Percentiles rank a stretch among this genome's conserved stretches.
phyloP scores from a whole-genome alignment of 2,888 invertebrate species.

The Falcaria lacertinaria region DNA sequence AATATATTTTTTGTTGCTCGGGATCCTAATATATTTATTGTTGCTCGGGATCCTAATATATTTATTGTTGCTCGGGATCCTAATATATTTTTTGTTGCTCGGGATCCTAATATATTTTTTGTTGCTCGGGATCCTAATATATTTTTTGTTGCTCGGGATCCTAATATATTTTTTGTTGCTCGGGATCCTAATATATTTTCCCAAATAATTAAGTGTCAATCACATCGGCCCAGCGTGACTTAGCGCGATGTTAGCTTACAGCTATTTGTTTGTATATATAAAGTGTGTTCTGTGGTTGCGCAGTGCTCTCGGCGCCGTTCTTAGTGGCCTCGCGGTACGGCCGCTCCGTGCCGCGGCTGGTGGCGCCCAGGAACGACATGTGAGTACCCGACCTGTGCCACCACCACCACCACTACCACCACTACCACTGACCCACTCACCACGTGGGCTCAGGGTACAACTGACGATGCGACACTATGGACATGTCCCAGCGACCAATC shows the following conservation, averaged over 20 bases:
- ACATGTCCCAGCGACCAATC: too few species aligned
- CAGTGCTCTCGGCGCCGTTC: slow-evolving; percentile 61
- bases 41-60: too few species aligned
- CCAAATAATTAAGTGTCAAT: not conserved
- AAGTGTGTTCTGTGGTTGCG: not conserved
- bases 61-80: too few species aligned
- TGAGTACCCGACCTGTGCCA: slow-evolving; percentile 9
- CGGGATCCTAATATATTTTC: too few species aligned
- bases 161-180: too few species aligned
- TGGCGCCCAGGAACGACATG: slow-evolving; percentile 58
- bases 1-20: too few species aligned
- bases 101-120: too few species aligned
- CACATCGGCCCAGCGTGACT: not conserved
- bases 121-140: too few species aligned
- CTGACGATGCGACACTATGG: too few species aligned
- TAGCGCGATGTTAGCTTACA: not conserved
- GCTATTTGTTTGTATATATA: not conserved
- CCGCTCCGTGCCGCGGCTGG: slow-evolving; percentile 47
- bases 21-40: too few species aligned
- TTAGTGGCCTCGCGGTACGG: slow-evolving; percentile 64
- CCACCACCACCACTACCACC: not conserved
- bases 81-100: too few species aligned
- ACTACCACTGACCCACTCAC: not conserved
- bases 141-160: too few species aligned
- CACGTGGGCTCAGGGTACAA: not conserved